phyloP scores from a whole-genome alignment of 2,113 vertebrate genomes.

The Vulpes ferrilata region DNA sequence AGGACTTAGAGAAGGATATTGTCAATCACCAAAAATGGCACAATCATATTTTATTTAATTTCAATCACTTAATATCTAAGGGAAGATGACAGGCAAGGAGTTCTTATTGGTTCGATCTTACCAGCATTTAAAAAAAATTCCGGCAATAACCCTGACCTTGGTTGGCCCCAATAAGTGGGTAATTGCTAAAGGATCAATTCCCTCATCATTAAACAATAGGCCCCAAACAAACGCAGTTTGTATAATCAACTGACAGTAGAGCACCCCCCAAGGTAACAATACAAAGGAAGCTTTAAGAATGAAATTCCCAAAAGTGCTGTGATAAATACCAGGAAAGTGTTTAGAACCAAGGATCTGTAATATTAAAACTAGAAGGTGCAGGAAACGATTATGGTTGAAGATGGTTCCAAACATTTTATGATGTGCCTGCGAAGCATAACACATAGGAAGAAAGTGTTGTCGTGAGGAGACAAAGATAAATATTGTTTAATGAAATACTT shows the following conservation, averaged over 20 bases:
- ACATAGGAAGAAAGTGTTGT: not conserved
- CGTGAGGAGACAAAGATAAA: constrained; percentile 11
- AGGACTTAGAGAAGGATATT: constrained; percentile 35
- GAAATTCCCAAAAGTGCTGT: constrained; percentile 43
- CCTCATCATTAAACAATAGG: constrained; percentile 85
- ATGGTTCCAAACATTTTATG: not conserved
- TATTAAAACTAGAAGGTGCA: not conserved
- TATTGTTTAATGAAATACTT: constrained; percentile 31
- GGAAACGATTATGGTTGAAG: not conserved
- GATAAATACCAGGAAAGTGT: constrained; percentile 67
- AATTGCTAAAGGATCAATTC: constrained; percentile 86
- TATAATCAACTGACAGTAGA: constrained; percentile 83
- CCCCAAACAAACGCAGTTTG: constrained; percentile 78
- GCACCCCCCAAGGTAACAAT: constrained; percentile 80
- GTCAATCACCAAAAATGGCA: constrained; percentile 51
- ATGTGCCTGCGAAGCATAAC: not conserved
- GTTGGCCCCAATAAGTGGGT: constrained; percentile 84
- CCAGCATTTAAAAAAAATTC: constrained; percentile 73
- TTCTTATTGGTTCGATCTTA: constrained; percentile 70
- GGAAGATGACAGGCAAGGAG: constrained; percentile 69
- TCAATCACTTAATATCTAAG: constrained; percentile 60
- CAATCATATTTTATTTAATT: constrained; percentile 69
- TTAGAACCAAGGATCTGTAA: constrained; percentile 41
- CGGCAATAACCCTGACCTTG: constrained; percentile 39
- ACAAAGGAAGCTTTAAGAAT: constrained; percentile 78